Conservation (phyloP, 2,797 vertebrate species). For the Myotis pilosus region DNA sequence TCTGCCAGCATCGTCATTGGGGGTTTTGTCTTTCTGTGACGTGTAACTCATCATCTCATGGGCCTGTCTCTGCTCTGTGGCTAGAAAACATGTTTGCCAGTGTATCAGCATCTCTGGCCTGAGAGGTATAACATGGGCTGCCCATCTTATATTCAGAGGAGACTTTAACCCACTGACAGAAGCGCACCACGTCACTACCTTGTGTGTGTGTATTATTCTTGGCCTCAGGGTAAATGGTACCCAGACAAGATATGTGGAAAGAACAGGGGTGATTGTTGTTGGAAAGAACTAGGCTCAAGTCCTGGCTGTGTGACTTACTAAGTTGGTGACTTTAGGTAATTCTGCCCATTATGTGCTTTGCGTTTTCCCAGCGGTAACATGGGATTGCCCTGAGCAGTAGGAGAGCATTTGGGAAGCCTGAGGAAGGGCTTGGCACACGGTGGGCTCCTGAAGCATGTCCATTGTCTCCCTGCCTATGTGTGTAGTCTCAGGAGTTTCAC, state of each 20-base stretch:
- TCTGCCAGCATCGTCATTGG: constrained; percentile 11
- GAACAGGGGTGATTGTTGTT: not conserved
- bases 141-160: not conserved
- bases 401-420: not conserved
- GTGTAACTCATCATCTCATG: not conserved
- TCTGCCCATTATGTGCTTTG: not conserved
- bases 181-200: not conserved
- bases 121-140: not conserved
- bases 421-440: not conserved
- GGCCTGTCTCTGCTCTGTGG: not conserved
- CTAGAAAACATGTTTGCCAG: not conserved
- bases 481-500: not conserved
- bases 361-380: not conserved
- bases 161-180: not conserved
- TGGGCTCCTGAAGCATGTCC: not conserved
- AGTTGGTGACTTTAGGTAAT: not conserved
- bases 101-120: not conserved
- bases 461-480: not conserved
- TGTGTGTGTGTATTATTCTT: not conserved
- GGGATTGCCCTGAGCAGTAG: not conserved
- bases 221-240: not conserved
- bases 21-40: constrained; percentile 41
- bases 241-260: not conserved
- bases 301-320: not conserved
- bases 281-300: not conserved